phyloP scores from a whole-genome alignment of 2,888 invertebrate species.

The Arenicola marina region DNA sequence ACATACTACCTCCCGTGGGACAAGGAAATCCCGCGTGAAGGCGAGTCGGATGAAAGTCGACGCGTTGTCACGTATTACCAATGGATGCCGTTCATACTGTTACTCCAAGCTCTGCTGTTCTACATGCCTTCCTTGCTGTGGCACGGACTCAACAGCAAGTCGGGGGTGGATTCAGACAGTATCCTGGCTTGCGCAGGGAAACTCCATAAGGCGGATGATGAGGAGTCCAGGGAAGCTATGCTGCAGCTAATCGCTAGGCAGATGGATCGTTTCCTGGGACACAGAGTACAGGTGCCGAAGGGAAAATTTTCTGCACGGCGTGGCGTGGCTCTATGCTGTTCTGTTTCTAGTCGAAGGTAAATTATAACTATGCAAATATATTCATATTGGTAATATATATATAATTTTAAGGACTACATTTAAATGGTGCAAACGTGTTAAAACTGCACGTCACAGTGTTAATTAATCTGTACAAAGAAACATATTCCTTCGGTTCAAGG shows the following conservation, averaged over 20 bases:
- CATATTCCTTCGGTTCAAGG: no score
- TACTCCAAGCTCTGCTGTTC: conserved; percentile 56
- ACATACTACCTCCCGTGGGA: conserved; percentile 37
- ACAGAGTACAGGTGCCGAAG: no score
- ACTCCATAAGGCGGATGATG: conserved; percentile 12
- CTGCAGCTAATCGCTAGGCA: conserved; percentile 20
- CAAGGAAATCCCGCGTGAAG: conserved; percentile 21
- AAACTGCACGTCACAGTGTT: no score
- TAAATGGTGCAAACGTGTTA: no score
- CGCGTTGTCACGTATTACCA: conserved; percentile 41
- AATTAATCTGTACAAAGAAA: no score
- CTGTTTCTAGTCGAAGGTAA: neutral
- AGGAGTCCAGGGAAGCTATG: conserved; percentile 8
- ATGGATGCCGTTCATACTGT: conserved; percentile 51
- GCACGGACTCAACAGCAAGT: conserved; percentile 56
- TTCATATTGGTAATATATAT: no score
- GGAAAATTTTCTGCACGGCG: no score
- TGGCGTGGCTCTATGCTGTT: neutral
- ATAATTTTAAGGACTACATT: no score
- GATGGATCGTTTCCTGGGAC: conserved; percentile 29
- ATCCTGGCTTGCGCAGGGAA: conserved; percentile 17
- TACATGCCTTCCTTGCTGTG: conserved; percentile 60
- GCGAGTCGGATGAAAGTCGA: conserved; percentile 28
- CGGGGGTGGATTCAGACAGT: conserved; percentile 31
- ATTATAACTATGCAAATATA: neutral